phyloP scores from a whole-genome alignment of 2,797 vertebrate species.

The Capromys pilorides region DNA sequence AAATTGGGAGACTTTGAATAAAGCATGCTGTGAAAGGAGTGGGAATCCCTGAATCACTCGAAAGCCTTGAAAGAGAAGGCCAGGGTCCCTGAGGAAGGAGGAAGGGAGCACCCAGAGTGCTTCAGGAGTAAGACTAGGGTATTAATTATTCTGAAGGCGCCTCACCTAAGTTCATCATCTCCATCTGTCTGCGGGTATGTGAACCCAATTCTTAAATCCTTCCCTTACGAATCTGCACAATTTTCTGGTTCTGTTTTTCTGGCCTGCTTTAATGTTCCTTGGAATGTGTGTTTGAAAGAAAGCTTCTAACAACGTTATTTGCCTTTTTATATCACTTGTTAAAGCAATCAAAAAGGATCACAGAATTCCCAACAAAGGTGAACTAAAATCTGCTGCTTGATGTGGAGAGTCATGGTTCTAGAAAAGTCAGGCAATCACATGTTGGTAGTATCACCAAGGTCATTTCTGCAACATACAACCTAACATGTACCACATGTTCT shows the following conservation, averaged over 20 bases:
- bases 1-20: neutral
- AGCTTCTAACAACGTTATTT: neutral
- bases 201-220: neutral
- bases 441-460: neutral
- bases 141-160: neutral
- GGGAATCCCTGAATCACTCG: neutral
- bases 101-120: neutral
- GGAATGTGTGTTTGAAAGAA: neutral
- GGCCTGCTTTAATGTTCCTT: neutral
- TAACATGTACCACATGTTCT: neutral
- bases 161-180: neutral
- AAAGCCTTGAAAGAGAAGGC: neutral
- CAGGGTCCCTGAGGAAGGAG: accelerated
- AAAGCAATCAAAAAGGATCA: neutral
- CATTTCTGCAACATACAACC: neutral
- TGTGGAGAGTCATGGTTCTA: neutral
- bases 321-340: slow-evolving; percentile 33
- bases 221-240: neutral
- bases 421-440: neutral
- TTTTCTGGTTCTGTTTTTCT: slow-evolving; percentile 7
- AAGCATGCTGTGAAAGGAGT: neutral
- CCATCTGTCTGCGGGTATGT: too few species aligned
- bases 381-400: slow-evolving; percentile 10
- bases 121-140: neutral
- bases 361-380: neutral